A percentile compares a stretch with the other conserved stretches of the same genome.
Conservation (phyloP, 2,888 invertebrate genomes). For the Phlogophora meticulosa region DNA sequence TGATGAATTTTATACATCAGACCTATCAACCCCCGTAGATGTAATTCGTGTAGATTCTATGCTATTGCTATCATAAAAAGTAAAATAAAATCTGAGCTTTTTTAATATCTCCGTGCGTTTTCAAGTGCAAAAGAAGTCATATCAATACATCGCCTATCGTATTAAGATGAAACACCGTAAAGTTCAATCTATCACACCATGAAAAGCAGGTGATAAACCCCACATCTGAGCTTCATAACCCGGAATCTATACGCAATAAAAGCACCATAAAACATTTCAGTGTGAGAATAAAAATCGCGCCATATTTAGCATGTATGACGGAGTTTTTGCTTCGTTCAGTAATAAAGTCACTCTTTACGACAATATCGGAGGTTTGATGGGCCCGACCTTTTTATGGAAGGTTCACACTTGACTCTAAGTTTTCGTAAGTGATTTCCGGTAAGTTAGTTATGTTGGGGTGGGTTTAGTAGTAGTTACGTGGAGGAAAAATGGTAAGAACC, state of each 20-base stretch:
- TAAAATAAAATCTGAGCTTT: no score
- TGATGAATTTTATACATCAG: no score
- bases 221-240: constrained; percentile 41
- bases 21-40: no score
- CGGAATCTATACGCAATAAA: constrained; percentile 55
- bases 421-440: constrained; percentile 58
- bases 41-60: no score
- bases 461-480: constrained; percentile 14
- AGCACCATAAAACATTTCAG: constrained; percentile 59
- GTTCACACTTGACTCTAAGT: constrained; percentile 59
- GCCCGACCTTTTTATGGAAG: constrained; percentile 54
- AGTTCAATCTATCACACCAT: constrained; percentile 23
- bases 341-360: constrained; percentile 64
- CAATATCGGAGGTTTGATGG: constrained; percentile 47
- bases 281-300: constrained; percentile 49
- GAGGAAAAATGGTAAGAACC: background rate
- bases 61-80: no score
- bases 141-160: constrained; percentile 11
- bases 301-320: constrained; percentile 65
- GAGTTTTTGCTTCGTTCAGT: constrained; percentile 38
- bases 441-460: constrained; percentile 38
- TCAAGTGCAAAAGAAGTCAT: background rate
- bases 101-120: no score
- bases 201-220: constrained; percentile 36
- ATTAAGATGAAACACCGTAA: constrained; percentile 2